A percentile compares a stretch with the other conserved stretches of the same genome.
These are phyloP conservation scores for Cebidichthys violaceus DNA, from an alignment of 2,113 vertebrate species.

Conservation along the genomic window DNA sequence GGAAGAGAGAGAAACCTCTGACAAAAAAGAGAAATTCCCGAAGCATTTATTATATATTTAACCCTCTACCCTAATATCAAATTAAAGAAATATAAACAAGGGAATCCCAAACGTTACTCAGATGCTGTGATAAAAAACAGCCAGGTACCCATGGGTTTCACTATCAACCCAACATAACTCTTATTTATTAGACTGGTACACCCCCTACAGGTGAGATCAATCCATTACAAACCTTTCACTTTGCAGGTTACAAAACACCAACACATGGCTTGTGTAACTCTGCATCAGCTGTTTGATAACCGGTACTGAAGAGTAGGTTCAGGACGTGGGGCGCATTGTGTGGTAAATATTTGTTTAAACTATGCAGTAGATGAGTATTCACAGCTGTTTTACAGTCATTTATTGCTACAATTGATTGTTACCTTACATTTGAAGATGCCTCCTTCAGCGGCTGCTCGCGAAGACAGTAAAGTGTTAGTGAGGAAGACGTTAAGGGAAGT, in stretches of 20 bases:
- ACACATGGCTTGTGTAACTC: slow-evolving; percentile 71
- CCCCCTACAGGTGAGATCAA: slow-evolving; percentile 56
- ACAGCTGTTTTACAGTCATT: not conserved
- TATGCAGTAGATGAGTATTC: not conserved
- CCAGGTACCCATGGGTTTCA: not conserved
- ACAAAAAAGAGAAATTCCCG: not conserved
- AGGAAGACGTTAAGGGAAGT: slow-evolving; percentile 67
- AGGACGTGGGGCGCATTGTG: not conserved
- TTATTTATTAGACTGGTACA: slow-evolving; percentile 47
- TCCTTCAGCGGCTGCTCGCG: not conserved
- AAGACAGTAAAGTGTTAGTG: slow-evolving; percentile 26
- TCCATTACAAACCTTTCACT: slow-evolving; percentile 27
- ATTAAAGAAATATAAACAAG: slow-evolving; percentile 45
- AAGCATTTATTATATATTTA: not conserved
- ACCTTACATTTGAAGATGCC: slow-evolving; percentile 60
- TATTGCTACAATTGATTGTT: not conserved
- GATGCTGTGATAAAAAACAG: not conserved
- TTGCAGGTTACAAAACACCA: slow-evolving; percentile 67
- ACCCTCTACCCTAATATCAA: not conserved
- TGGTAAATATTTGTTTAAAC: too few relatives aligned
- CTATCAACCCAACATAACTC: not conserved
- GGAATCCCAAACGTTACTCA: slow-evolving; percentile 47
- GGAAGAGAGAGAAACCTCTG: not conserved
- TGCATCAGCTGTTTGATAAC: slow-evolving; percentile 68
- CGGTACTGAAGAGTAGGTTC: accelerated